phyloP scores from a whole-genome alignment of 1,140 invertebrate species.

The Rhagoletis pomonella region DNA sequence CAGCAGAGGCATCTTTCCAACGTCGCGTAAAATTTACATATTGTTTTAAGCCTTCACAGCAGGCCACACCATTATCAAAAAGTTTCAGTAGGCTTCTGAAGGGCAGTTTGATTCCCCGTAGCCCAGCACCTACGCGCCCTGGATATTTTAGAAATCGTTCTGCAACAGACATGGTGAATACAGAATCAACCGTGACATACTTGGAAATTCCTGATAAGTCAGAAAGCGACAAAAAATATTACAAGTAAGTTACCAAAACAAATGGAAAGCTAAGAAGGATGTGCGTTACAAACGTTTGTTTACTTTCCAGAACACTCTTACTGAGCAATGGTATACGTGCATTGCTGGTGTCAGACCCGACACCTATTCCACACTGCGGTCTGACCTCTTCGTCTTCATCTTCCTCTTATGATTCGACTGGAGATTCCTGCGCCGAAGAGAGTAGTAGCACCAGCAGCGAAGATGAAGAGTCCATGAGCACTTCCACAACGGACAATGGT shows the following conservation, averaged over 20 bases:
- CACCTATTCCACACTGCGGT: conserved; percentile 66
- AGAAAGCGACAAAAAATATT: conserved; percentile 78
- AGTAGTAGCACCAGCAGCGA: conserved; percentile 57
- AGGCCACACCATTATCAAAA: background rate
- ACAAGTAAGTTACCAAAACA: conserved; percentile 68
- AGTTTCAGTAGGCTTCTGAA: background rate
- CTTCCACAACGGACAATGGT: conserved; percentile 63
- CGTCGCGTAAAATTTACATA: background rate
- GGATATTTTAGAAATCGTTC: background rate
- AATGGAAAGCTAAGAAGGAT: too few species aligned
- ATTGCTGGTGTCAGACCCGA: conserved; percentile 80
- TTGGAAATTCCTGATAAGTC: conserved; percentile 77
- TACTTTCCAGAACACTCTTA: conserved; percentile 77
- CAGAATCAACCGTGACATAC: conserved; percentile 58
- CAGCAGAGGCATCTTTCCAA: background rate
- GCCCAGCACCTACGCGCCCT: background rate
- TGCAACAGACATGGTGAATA: conserved; percentile 28
- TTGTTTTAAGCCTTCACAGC: background rate
- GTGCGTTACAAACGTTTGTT: background rate
- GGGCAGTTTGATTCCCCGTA: background rate
- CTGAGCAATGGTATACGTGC: conserved; percentile 82
- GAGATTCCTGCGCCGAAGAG: conserved; percentile 59
- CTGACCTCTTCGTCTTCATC: conserved; percentile 65
- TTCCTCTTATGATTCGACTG: conserved; percentile 60
- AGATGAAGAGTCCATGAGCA: conserved; percentile 58